phyloP scores from a whole-genome alignment of 1,140 invertebrate genomes.

The Leguminivora glycinivorella region DNA sequence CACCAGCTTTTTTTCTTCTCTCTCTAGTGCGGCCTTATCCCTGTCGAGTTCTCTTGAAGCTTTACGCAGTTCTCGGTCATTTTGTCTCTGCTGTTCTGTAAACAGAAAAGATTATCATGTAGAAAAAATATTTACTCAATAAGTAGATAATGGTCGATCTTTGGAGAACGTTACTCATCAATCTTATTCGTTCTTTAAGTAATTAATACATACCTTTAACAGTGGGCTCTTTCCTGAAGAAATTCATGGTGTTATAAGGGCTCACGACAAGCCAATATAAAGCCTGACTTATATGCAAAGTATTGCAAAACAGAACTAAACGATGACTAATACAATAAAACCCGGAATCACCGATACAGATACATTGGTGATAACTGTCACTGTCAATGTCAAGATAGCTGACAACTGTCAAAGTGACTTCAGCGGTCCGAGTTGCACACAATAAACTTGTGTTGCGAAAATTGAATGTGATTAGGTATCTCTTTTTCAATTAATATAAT shows the following conservation, averaged over 20 bases:
- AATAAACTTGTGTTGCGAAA: too few species aligned
- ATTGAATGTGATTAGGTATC: too few species aligned
- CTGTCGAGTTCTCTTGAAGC: constrained; percentile 91
- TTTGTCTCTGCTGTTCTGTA: constrained; percentile 90
- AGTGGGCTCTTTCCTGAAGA: constrained; percentile 80
- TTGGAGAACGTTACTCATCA: neutral
- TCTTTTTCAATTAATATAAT: too few species aligned
- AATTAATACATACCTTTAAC: constrained; percentile 71
- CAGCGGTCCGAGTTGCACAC: neutral
- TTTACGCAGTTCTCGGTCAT: constrained; percentile 88
- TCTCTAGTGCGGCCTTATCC: constrained; percentile 88
- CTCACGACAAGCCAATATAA: neutral
- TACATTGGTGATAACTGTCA: neutral
- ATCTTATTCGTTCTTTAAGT: neutral
- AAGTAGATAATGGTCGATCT: neutral
- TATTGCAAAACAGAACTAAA: constrained; percentile 2
- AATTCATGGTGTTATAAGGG: constrained; percentile 59
- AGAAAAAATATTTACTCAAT: constrained; percentile 28
- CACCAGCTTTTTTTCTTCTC: constrained; percentile 94
- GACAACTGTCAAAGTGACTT: neutral
- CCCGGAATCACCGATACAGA: neutral
- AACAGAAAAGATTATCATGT: constrained; percentile 42
- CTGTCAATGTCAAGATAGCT: neutral
- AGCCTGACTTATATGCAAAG: neutral
- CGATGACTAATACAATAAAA: constrained; percentile 23